Evolutionary conservation across 2,797 vertebrate species (phyloP), one percentile per base, ranked within the genome.

Genomic region (Fistularia tabacaria): DNA sequence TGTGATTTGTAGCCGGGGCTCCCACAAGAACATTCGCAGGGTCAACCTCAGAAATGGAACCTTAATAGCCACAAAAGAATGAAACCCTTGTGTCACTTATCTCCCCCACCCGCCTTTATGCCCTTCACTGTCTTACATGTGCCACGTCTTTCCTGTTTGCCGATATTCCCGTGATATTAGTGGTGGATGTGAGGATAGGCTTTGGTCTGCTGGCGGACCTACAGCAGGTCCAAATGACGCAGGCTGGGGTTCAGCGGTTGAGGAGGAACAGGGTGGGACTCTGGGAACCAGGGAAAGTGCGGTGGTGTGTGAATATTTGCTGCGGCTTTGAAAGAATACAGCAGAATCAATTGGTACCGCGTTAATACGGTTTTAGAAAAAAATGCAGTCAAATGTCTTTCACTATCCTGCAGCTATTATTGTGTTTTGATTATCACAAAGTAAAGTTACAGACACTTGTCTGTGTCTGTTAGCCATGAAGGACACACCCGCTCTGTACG

Each of bases 201-300:
- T 49, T 69, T 61, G 72, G 72, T 77, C 76, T 60, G 61, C 62
- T 71, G 66, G 71, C 36, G 43, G 78, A 76, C 74, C 69, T 62
- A 57, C 62, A 67, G 76, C 66, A 59, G 66, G 74, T 69, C 72
- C 59, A 62, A 46, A 85, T 89, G 87, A 88, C 87, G 84, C 76
- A 85, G 74, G 76, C 83, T 85, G 63, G 80, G 87, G 80, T 84
- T 85, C 73, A 57, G 86, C 14, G 82, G 86, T 85, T 60, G 79
- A 62, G 73, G 43, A 66, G 74, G 60, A 46, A 42, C 7, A 59
- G 84, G 82, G 79, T 76, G 85, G 82, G 74, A 75, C 83, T 81
- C 74, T 84, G 79, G 81, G 81, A 85, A 81, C 71, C 11, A 7
- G 72, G 50, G 56, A 63, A 56, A 49, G 64, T 58, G 67, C 46